Evolutionary conservation across 2,888 invertebrate genomes (phyloP), one percentile per base, ranked within the genome.

Genomic region (Mythimna impura): DNA sequence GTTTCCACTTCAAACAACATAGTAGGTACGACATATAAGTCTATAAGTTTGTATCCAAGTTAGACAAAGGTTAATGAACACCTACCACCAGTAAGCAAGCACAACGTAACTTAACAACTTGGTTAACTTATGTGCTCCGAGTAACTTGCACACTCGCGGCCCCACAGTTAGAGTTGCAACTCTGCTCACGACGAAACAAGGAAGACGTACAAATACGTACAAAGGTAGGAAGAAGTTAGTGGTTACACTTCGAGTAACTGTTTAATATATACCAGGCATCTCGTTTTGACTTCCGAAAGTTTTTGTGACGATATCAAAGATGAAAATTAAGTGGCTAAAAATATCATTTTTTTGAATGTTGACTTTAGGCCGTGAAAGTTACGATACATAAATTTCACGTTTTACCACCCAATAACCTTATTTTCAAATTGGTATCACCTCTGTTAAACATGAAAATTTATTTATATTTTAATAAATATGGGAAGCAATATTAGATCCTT

Each of bases 61-160:
- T 70, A 22, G 63, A 54, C 20, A 57, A 43, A 62, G 73, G 66
- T 65, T 72, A 82, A 73, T 58, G 64, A 79, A 72, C 60, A 52
- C 14, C 17, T 22, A 66, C 61, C 50, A 55, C 62, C 34, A 22
- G 66, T 52, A 66, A 81, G 34, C 34, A 34, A 63, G 68, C 71
- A 68, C 70, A 55, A 73, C 69, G 64, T 36, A 47, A 68, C 57
- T 40, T 64, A 66, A 50, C 55, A 73, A 78, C 25, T 82, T 57
- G 54, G 58, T 61, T 65, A 71, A 78, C 20, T 80, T 67, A 64
- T 30, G 62, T 66, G 73, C 22, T 36, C 10, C 14, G 36, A 12
- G 69, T 64, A 22, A 61, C 57, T 76, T 62, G 43, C 58, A 63
- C 55, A 60, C 65, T 25, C 62, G 62, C 34, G 50, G 22, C 30